Evolutionary conservation across 2,888 invertebrate genomes (phyloP), one percentile per base, ranked within the genome.

Genomic region (Spicauda simplicius): DNA sequence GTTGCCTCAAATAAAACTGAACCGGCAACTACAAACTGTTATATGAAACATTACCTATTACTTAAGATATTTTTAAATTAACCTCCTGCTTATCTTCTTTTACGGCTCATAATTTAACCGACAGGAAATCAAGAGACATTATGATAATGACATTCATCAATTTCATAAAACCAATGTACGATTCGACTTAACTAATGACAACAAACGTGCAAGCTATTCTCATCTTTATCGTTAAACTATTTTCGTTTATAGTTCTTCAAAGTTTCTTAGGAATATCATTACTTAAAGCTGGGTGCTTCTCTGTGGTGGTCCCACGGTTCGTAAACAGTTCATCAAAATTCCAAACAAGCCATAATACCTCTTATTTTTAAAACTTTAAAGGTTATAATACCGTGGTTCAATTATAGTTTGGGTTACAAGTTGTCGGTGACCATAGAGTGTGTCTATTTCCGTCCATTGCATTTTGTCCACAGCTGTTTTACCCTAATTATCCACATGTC

Each of bases 401-500:
- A 45, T n/a, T 14, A n/a, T 45, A 45, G 56, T 20, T 50, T 59
- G n/a, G 14, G 48, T 50, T 30, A 55, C 55, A 60, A 66, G 61
- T 18, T 14, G 19, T 45, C 50, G 37, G 67, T 62, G 57, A 62
- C 48, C 58, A 41, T 64, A 58, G 56, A 67, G 30, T 45, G 45
- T 62, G 20, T 76, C 77, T 79, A 79, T 80, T 80, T 78, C 71
- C 64, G 76, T 76, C 57, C 56, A 61, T 53, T 73, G 70, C 76
- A 72, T 75, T 77, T 74, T 73, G 77, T 75, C 71, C 75, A 76
- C 79, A 78, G 78, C 76, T 80, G 80, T 75, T 75, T 66, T 66
- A 70, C 59, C 69, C 71, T 72, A 76, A 77, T 77, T 78, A 76
- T 73, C 60, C 61, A 67, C 20, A 61, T 67, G 66, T 67, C 68